These are phyloP conservation scores for Trochalopteron elliotii DNA, from an alignment of 2,113 vertebrate species.

Conservation along the genomic window DNA sequence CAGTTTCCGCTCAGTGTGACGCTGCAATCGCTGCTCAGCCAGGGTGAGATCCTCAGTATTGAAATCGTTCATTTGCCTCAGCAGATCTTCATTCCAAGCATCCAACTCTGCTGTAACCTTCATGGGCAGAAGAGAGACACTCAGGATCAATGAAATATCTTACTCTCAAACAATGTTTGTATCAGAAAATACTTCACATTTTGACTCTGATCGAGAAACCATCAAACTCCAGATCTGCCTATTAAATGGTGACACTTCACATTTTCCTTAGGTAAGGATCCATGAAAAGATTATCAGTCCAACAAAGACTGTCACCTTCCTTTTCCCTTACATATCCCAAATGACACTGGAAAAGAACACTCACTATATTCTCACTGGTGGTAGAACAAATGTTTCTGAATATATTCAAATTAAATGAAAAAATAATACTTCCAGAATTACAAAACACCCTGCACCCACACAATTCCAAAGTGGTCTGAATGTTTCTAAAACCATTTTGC, in stretches of 20 bases:
- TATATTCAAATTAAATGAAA: neutral
- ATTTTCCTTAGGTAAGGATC: neutral
- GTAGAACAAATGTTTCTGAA: neutral
- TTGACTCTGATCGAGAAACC: neutral
- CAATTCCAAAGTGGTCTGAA: neutral
- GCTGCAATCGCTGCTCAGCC: slow-evolving; percentile 92
- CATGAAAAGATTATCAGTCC: neutral
- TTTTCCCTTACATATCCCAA: neutral
- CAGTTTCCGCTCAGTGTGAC: slow-evolving; percentile 90
- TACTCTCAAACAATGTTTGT: neutral
- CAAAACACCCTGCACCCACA: neutral
- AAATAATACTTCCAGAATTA: neutral
- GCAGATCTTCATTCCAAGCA: slow-evolving; percentile 95
- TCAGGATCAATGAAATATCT: neutral
- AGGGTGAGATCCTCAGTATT: slow-evolving; percentile 88
- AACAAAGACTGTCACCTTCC: neutral
- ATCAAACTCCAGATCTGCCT: neutral
- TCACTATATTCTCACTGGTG: neutral
- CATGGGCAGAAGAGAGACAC: neutral
- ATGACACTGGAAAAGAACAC: neutral
- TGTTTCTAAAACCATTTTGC: neutral
- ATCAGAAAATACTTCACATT: neutral
- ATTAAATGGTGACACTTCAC: neutral
- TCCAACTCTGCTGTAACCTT: slow-evolving; percentile 95
- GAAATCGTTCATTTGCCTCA: slow-evolving; percentile 93